Conservation (phyloP, 1,140 invertebrate genomes). For the Halictus rubicundus region DNA sequence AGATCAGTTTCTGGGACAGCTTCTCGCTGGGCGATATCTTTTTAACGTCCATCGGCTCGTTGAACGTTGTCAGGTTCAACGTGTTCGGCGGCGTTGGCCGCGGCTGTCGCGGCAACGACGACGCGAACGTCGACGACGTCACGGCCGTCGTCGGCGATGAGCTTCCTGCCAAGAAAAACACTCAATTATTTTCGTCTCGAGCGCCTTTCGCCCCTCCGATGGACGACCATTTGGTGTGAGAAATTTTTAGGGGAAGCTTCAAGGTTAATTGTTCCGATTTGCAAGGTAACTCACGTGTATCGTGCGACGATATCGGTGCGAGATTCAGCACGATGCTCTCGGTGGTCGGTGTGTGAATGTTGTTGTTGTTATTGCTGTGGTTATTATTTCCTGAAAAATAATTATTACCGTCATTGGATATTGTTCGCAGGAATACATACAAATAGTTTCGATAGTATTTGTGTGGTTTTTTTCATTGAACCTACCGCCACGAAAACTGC, state of each 20-base stretch:
- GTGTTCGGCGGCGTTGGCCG: constrained; percentile 91
- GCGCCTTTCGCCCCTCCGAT: no score
- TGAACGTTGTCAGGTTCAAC: constrained; percentile 84
- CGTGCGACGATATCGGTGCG: constrained; percentile 83
- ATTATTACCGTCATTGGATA: neutral
- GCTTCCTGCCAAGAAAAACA: constrained; percentile 61
- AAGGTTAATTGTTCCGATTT: no score
- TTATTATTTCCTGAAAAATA: constrained; percentile 73
- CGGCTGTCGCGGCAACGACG: constrained; percentile 81
- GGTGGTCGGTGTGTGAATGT: constrained; percentile 74
- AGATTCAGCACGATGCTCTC: constrained; percentile 89
- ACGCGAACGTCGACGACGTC: constrained; percentile 73
- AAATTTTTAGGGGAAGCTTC: no score
- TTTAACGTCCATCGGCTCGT: constrained; percentile 74
- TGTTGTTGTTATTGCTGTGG: constrained; percentile 69
- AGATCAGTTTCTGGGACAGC: constrained; percentile 75
- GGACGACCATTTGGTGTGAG: no score
- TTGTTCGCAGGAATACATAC: no score
- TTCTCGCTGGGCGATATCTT: constrained; percentile 74
- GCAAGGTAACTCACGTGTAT: constrained; percentile 71
- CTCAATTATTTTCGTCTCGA: constrained; percentile 25
- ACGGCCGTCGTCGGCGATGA: constrained; percentile 72
- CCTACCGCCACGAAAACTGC: constrained; percentile 77
- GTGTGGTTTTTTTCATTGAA: neutral
- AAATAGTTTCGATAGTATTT: no score